A percentile compares a stretch with the other conserved stretches of the same genome.
Evolutionary conservation across 1,140 invertebrate species (phyloP).

Genomic region (Cotesia glomerata): DNA sequence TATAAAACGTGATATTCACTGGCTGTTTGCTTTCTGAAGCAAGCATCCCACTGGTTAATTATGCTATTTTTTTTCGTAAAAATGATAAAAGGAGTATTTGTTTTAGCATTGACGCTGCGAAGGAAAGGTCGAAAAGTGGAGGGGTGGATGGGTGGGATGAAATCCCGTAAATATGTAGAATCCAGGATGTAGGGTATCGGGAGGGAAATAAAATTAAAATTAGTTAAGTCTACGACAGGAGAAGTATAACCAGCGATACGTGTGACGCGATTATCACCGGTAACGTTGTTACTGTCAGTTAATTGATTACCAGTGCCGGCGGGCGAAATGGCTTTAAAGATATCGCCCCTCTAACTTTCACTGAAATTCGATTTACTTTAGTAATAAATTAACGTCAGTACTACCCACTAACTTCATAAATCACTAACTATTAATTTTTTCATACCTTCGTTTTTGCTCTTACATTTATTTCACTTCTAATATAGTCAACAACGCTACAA

Average conservation of each 20-base stretch:
- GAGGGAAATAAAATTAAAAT: too few relatives aligned
- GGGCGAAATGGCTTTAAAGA: slow-evolving; percentile 13
- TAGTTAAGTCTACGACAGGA: background rate
- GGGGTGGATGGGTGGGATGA: background rate
- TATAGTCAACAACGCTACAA: too few relatives aligned
- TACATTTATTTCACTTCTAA: background rate
- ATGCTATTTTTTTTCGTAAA: too few relatives aligned
- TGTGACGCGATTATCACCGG: slow-evolving; percentile 19
- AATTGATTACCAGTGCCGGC: slow-evolving; percentile 26
- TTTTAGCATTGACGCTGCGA: too few relatives aligned
- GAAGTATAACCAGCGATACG: background rate
- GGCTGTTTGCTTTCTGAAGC: too few relatives aligned
- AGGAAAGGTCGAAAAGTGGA: too few relatives aligned
- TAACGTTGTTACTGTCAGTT: slow-evolving; percentile 21
- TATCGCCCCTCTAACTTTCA: slow-evolving; percentile 20
- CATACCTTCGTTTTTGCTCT: background rate
- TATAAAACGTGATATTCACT: too few relatives aligned
- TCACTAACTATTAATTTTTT: too few relatives aligned
- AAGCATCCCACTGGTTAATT: too few relatives aligned
- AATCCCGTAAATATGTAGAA: background rate
- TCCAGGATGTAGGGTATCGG: background rate
- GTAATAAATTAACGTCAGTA: slow-evolving; percentile 15
- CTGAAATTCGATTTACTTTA: slow-evolving; percentile 13
- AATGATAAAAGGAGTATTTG: too few relatives aligned
- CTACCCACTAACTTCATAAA: background rate